Percentiles rank a stretch among this genome's conserved stretches.
These are phyloP conservation scores for Eumacrocentrus americanus DNA, from an alignment of 2,888 invertebrate species.

Conservation along the genomic window DNA sequence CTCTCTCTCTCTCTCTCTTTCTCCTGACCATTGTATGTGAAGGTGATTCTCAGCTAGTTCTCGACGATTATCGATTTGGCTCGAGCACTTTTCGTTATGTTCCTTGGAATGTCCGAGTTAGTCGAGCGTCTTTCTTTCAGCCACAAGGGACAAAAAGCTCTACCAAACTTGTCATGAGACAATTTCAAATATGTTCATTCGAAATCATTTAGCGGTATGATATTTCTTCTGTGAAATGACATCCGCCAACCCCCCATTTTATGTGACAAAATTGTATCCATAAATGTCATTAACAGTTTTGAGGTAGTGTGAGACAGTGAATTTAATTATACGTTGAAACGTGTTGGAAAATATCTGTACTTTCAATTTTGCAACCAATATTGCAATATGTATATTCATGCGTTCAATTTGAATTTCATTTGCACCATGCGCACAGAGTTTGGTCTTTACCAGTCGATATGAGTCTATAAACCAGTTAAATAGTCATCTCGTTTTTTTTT, in stretches of 20 bases:
- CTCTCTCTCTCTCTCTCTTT: slow-evolving; percentile 5
- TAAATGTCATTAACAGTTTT: no score
- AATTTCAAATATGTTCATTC: no score
- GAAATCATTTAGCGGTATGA: no score
- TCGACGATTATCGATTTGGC: slow-evolving; percentile 28
- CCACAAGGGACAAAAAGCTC: slow-evolving; percentile 14
- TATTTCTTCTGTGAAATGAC: no score
- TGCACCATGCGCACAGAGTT: not conserved
- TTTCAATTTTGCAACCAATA: slow-evolving; percentile 15
- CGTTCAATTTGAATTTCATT: slow-evolving; percentile 15
- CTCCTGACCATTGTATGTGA: slow-evolving; percentile 24
- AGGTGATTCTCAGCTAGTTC: slow-evolving; percentile 9
- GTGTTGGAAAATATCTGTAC: not conserved
- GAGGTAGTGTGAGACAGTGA: no score
- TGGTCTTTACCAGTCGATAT: not conserved
- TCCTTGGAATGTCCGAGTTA: slow-evolving; percentile 12
- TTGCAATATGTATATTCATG: slow-evolving; percentile 17
- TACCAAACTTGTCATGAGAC: slow-evolving; percentile 37
- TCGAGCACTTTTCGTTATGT: slow-evolving; percentile 15
- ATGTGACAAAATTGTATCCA: no score
- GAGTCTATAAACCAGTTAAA: not conserved
- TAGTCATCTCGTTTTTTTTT: no score
- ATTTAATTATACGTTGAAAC: slow-evolving; percentile 5
- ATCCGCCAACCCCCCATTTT: no score
- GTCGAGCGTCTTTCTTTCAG: slow-evolving; percentile 41